Conservation (phyloP, 2,797 vertebrate genomes). For the Aplochiton taeniatus region DNA sequence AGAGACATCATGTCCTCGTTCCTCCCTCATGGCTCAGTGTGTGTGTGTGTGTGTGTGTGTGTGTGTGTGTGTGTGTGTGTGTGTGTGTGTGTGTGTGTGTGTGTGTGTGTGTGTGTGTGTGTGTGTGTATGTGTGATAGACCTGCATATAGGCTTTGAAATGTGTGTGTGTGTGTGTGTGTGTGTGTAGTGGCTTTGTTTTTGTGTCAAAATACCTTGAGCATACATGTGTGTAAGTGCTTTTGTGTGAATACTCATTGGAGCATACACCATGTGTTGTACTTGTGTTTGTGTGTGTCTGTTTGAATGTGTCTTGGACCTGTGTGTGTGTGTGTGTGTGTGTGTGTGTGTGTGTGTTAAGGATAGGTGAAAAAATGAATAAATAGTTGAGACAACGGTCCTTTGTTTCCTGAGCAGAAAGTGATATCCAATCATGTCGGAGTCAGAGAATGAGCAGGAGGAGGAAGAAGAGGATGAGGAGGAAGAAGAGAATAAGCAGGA, state of each 20-base stretch:
- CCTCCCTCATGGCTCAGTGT: conserved; percentile 19
- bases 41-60: conserved; percentile 1
- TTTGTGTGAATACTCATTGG: no score
- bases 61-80: conserved; percentile 18
- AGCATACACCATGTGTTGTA: no score
- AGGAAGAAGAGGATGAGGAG: conserved; percentile 14
- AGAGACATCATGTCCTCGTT: conserved; percentile 32
- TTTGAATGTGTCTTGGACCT: conserved; percentile 18
- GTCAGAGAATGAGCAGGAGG: no score
- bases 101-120: conserved; percentile 13
- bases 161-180: conserved; percentile 21
- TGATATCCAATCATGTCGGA: no score
- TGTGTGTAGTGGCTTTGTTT: not conserved
- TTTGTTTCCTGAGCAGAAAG: no score
- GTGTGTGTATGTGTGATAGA: conserved; percentile 12
- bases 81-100: conserved; percentile 11
- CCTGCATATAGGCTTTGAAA: no score
- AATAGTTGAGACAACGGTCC: not conserved
- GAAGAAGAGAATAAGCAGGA: conserved; percentile 47
- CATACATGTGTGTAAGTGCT: conserved; percentile 14
- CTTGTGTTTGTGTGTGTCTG: conserved; percentile 8
- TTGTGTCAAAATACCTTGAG: no score
- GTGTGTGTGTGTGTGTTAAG: conserved; percentile 34
- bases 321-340: conserved; percentile 7
- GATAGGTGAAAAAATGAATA: conserved; percentile 58